Evolutionary conservation across 2,113 vertebrate genomes (phyloP).

Genomic region (Cervus canadensis): DNA sequence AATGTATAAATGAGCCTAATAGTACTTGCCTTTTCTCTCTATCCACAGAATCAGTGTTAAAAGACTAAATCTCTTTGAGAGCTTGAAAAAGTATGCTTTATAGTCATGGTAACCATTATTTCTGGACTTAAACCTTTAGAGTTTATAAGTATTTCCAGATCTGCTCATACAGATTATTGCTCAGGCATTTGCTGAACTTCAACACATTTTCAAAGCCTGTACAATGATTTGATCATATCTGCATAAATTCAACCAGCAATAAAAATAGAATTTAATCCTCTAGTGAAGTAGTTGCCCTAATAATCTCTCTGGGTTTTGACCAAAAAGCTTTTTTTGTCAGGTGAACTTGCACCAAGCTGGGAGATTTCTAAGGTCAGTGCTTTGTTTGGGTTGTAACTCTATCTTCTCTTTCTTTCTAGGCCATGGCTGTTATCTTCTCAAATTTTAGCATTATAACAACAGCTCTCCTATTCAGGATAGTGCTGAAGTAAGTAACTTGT

Average conservation of each 20-base stretch:
- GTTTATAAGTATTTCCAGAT: background rate
- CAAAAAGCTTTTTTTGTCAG: constrained; percentile 50
- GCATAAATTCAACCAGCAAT: constrained; percentile 38
- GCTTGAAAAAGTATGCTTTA: background rate
- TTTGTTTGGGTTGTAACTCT: constrained; percentile 66
- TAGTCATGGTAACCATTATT: background rate
- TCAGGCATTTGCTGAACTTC: background rate
- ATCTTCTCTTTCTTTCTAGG: constrained; percentile 83
- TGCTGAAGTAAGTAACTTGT: constrained; percentile 92
- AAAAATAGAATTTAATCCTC: constrained; percentile 61
- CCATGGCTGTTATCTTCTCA: constrained; percentile 96
- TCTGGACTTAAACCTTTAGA: background rate
- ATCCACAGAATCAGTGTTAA: background rate
- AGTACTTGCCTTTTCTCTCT: background rate
- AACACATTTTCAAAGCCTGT: constrained; percentile 33
- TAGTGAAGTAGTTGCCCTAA: constrained; percentile 58
- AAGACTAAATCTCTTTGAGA: background rate
- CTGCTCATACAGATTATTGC: background rate
- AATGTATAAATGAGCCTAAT: background rate
- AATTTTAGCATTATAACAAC: constrained; percentile 99
- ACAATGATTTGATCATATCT: constrained; percentile 43
- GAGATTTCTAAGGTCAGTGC: constrained; percentile 38
- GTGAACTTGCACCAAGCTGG: background rate
- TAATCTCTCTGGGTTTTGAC: constrained; percentile 41
- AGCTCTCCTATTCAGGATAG: constrained; percentile 94